phyloP scores from a whole-genome alignment of 1,140 invertebrate species.

The Drosophila neocordata region DNA sequence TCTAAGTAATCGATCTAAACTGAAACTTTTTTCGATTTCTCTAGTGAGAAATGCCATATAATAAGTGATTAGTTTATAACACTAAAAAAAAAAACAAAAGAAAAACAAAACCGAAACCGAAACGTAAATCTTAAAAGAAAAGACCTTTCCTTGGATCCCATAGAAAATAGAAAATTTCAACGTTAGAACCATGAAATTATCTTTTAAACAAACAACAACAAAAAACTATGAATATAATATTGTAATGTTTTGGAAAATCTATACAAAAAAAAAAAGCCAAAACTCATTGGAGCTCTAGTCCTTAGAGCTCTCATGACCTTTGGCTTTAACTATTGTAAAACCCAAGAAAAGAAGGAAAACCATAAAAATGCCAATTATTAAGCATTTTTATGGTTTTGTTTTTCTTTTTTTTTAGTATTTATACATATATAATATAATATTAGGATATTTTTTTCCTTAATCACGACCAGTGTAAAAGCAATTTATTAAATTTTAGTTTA shows the following conservation, averaged over 20 bases:
- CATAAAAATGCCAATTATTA: slow-evolving; percentile 29
- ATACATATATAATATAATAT: not conserved
- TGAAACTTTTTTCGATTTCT: slow-evolving; percentile 76
- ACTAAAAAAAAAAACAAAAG: slow-evolving; percentile 19
- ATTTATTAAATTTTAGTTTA: slow-evolving; percentile 28
- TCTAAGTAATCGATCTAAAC: slow-evolving; percentile 60
- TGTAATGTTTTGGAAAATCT: slow-evolving; percentile 36
- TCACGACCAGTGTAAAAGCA: slow-evolving; percentile 62
- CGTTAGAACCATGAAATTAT: slow-evolving; percentile 50
- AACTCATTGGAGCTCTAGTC: slow-evolving; percentile 47
- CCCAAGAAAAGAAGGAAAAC: not conserved
- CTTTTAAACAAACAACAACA: not conserved
- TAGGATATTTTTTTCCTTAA: slow-evolving; percentile 28
- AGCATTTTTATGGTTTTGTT: slow-evolving; percentile 44
- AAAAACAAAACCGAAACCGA: slow-evolving; percentile 14
- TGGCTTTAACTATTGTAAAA: slow-evolving; percentile 17
- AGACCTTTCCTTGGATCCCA: slow-evolving; percentile 52
- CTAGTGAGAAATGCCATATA: slow-evolving; percentile 82
- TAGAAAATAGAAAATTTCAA: slow-evolving; percentile 31
- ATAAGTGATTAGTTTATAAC: slow-evolving; percentile 82
- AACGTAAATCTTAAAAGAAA: slow-evolving; percentile 42
- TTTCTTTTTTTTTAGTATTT: too few relatives aligned
- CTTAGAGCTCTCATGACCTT: slow-evolving; percentile 51
- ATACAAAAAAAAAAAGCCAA: slow-evolving; percentile 5
- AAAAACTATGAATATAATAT: slow-evolving; percentile 48